These are phyloP conservation scores for Brenthis daphne DNA, from an alignment of 2,888 invertebrate genomes.

Conservation along the genomic window DNA sequence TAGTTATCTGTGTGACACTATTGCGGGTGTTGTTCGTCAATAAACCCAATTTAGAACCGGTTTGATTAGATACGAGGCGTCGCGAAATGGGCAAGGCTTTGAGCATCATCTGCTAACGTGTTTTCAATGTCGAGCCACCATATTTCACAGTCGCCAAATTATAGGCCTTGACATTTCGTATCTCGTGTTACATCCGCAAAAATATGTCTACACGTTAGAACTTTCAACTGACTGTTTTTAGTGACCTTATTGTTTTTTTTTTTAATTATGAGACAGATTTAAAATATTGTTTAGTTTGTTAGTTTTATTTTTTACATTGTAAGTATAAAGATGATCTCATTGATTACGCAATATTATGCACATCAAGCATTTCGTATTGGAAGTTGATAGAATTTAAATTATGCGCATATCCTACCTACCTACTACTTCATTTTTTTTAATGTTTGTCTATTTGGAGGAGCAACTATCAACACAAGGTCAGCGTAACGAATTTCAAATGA, in stretches of 20 bases:
- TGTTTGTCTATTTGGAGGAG: too few species aligned
- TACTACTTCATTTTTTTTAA: too few species aligned
- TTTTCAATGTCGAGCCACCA: slow-evolving; percentile 53
- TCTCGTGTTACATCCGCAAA: slow-evolving; percentile 38
- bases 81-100: slow-evolving; percentile 31
- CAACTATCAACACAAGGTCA: too few species aligned
- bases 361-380: too few species aligned
- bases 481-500: too few species aligned
- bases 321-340: too few species aligned
- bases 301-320: too few species aligned
- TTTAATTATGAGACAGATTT: not conserved
- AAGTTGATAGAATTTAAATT: too few species aligned
- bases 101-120: slow-evolving; percentile 42
- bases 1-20: slow-evolving; percentile 29
- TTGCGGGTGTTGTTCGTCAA: slow-evolving; percentile 27
- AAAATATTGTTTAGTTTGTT: too few species aligned
- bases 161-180: slow-evolving; percentile 57
- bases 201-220: slow-evolving; percentile 14
- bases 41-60: slow-evolving; percentile 34
- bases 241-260: slow-evolving; percentile 1
- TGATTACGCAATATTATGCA: too few species aligned
- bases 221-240: slow-evolving; percentile 20
- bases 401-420: too few species aligned
- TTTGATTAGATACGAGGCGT: slow-evolving; percentile 34
- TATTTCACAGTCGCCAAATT: slow-evolving; percentile 42